These are phyloP conservation scores for Eulemur coronatus DNA, from an alignment of 2,797 vertebrate species.

Conservation along the genomic window DNA sequence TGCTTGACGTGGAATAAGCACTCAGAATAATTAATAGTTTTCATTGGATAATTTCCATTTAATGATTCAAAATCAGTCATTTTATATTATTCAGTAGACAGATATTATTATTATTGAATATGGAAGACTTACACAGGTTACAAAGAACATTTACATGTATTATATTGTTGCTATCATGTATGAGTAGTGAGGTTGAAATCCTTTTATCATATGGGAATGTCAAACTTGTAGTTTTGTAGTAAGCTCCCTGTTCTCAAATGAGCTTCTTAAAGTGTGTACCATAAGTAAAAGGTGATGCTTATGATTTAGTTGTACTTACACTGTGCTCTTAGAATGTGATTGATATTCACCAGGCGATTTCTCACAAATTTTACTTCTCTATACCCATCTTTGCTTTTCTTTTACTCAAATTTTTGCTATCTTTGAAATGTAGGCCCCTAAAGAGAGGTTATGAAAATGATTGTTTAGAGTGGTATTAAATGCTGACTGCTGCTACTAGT, in stretches of 20 bases:
- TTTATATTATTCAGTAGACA: neutral
- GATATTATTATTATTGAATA: neutral
- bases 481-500: neutral
- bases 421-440: slow-evolving; percentile 23
- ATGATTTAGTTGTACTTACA: neutral
- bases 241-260: neutral
- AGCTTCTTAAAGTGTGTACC: neutral
- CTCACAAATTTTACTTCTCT: neutral
- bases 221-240: neutral
- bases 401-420: slow-evolving; percentile 12
- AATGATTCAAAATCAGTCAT: neutral
- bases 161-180: neutral
- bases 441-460: slow-evolving; percentile 57
- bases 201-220: neutral
- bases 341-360: neutral
- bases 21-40: neutral
- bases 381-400: slow-evolving; percentile 12
- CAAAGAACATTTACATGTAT: neutral
- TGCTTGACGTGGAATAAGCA: neutral
- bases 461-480: slow-evolving; percentile 35
- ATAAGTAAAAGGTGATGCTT: neutral
- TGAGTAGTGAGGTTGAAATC: neutral
- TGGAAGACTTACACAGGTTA: neutral
- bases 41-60: neutral
- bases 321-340: neutral